Percentiles rank a stretch among this genome's conserved stretches.
These are phyloP conservation scores for Pollachius pollachius DNA, from an alignment of 2,113 vertebrate species.

Conservation along the genomic window DNA sequence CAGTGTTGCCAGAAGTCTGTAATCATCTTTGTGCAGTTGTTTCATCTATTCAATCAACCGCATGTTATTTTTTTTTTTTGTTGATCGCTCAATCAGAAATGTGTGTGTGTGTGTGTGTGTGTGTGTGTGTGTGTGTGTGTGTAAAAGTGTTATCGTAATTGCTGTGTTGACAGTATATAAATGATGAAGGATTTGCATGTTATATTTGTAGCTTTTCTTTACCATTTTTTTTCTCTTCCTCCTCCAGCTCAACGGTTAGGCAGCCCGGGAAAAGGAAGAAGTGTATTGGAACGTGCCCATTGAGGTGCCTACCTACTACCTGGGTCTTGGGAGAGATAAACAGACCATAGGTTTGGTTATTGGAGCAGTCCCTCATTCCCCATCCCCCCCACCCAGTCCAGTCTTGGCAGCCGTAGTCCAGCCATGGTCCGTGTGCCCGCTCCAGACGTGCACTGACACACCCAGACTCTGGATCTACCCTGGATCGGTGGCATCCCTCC, in stretches of 20 bases:
- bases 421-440: constrained; percentile 39
- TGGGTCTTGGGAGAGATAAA: background rate
- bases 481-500: constrained; percentile 19
- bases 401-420: constrained; percentile 32
- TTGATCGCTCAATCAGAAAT: no score
- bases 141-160: no score
- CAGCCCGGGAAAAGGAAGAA: constrained; percentile 2
- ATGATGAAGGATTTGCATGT: no score
- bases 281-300: background rate
- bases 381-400: no score
- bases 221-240: background rate
- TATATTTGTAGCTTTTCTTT: background rate
- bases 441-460: constrained; percentile 55
- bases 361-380: no score
- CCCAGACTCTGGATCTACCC: constrained; percentile 4
- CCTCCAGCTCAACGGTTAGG: constrained; percentile 25
- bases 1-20: no score
- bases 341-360: no score
- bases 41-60: no score
- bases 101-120: background rate
- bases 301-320: constrained; percentile 29
- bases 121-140: background rate
- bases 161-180: no score
- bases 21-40: no score
- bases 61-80: no score